A percentile compares a stretch with the other conserved stretches of the same genome.
phyloP scores from a whole-genome alignment of 1,140 invertebrate genomes.

The Calosoma granatense region DNA sequence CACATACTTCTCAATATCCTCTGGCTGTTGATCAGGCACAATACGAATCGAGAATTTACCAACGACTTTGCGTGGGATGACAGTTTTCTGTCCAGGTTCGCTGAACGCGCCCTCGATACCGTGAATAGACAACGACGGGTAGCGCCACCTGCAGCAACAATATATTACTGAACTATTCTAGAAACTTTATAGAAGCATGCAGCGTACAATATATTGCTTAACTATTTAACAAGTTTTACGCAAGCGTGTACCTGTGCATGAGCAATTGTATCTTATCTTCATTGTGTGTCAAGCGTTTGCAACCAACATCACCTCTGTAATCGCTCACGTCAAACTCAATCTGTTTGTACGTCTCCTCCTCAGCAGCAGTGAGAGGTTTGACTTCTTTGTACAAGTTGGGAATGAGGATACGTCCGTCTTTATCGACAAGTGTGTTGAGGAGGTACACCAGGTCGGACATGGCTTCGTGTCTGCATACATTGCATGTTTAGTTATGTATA shows the following conservation, averaged over 20 bases:
- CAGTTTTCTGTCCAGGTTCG: slow-evolving; percentile 87
- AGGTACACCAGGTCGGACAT: slow-evolving; percentile 83
- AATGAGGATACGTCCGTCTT: slow-evolving; percentile 73
- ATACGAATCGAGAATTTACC: slow-evolving; percentile 95
- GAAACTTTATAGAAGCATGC: neutral
- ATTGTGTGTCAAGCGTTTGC: slow-evolving; percentile 58
- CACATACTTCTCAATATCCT: slow-evolving; percentile 63
- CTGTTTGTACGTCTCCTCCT: slow-evolving; percentile 66
- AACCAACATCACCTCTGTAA: slow-evolving; percentile 65
- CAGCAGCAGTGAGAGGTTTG: slow-evolving; percentile 58
- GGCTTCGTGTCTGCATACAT: slow-evolving; percentile 55
- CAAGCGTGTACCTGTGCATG: slow-evolving; percentile 72
- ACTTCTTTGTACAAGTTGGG: slow-evolving; percentile 74
- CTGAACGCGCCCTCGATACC: slow-evolving; percentile 82
- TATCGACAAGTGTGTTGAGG: slow-evolving; percentile 71
- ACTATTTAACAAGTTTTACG: slow-evolving; percentile 43
- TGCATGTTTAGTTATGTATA: neutral
- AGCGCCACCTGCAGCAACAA: slow-evolving; percentile 76
- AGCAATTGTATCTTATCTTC: slow-evolving; percentile 66
- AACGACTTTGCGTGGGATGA: slow-evolving; percentile 88
- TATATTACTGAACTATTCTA: too few relatives aligned
- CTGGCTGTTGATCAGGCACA: slow-evolving; percentile 83
- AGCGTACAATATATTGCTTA: neutral
- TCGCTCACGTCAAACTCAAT: slow-evolving; percentile 87
- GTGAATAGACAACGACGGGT: slow-evolving; percentile 76